A percentile compares a stretch with the other conserved stretches of the same genome.
Evolutionary conservation across 30 jellyfish, hydroid and myxozoan genomes (phyloP).

Genomic region (Catostylus mosaicus): DNA sequence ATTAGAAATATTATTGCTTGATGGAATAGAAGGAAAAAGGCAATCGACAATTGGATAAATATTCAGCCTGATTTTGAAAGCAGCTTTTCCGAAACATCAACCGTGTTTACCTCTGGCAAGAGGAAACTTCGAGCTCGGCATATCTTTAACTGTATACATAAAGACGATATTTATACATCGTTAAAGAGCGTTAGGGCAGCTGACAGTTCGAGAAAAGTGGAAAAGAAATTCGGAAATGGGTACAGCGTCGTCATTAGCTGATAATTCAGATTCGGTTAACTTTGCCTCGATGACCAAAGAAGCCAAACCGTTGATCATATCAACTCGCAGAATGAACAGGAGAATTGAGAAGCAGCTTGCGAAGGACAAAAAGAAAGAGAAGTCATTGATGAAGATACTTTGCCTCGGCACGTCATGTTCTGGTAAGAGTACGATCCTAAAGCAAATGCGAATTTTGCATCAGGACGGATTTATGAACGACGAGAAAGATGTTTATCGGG

Average conservation of each 20-base stretch:
- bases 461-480: conserved; percentile 49
- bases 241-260: conserved; percentile 3
- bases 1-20: too few relatives aligned
- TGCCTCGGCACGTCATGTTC: conserved; percentile 65
- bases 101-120: too few relatives aligned
- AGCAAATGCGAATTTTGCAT: conserved; percentile 62
- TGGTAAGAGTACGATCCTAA: conserved; percentile 62
- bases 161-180: too few relatives aligned
- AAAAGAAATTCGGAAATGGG: background rate
- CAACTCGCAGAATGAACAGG: conserved; percentile 6
- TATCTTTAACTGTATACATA: too few relatives aligned
- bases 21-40: too few relatives aligned
- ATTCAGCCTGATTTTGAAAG: too few relatives aligned
- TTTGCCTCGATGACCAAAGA: conserved; percentile 3
- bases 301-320: background rate
- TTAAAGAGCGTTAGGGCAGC: background rate
- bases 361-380: conserved; percentile 14
- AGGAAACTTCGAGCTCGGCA: too few relatives aligned
- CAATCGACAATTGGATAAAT: too few relatives aligned
- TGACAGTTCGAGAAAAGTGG: background rate
- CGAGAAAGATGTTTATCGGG: conserved; percentile 26
- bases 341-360: conserved; percentile 39
- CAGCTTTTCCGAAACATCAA: too few relatives aligned
- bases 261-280: background rate
- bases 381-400: conserved; percentile 42